Conservation (phyloP, 2,888 invertebrate species). For the Drosophila bunnanda region DNA sequence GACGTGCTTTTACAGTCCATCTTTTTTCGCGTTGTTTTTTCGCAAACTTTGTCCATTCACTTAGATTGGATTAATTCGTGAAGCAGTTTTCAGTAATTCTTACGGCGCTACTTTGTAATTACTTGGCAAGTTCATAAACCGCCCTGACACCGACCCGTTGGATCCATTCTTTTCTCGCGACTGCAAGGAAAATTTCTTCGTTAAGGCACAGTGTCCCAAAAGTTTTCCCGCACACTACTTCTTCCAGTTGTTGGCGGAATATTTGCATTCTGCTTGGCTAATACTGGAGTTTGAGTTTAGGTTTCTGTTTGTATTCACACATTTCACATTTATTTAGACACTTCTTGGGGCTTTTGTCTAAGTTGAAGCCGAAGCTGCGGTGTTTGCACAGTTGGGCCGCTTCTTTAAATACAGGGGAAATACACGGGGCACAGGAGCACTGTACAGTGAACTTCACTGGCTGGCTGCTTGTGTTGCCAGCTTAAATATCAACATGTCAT, state of each 20-base stretch:
- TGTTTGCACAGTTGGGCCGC: slow-evolving; percentile 70
- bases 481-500: slow-evolving; percentile 65
- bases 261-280: slow-evolving; percentile 38
- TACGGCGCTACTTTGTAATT: slow-evolving; percentile 56
- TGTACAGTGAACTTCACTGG: slow-evolving; percentile 31
- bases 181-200: neutral
- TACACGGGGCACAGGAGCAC: slow-evolving; percentile 21
- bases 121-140: slow-evolving; percentile 52
- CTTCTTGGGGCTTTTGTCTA: slow-evolving; percentile 60
- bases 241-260: slow-evolving; percentile 3
- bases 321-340: slow-evolving; percentile 46
- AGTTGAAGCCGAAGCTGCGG: slow-evolving; percentile 43
- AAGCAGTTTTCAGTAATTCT: slow-evolving; percentile 30
- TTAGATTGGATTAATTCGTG: slow-evolving; percentile 52
- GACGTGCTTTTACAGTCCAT: slow-evolving; percentile 21
- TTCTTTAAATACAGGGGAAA: slow-evolving; percentile 19
- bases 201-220: slow-evolving; percentile 36
- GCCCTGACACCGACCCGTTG: slow-evolving; percentile 1
- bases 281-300: slow-evolving; percentile 7
- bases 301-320: slow-evolving; percentile 40
- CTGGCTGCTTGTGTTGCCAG: slow-evolving; percentile 54
- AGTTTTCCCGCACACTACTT: slow-evolving; percentile 23
- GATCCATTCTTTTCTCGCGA: slow-evolving; percentile 1
- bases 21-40: slow-evolving; percentile 24
- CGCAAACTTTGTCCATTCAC: slow-evolving; percentile 63